phyloP scores from a whole-genome alignment of 2,888 invertebrate genomes.

The Eristalis intricaria region DNA sequence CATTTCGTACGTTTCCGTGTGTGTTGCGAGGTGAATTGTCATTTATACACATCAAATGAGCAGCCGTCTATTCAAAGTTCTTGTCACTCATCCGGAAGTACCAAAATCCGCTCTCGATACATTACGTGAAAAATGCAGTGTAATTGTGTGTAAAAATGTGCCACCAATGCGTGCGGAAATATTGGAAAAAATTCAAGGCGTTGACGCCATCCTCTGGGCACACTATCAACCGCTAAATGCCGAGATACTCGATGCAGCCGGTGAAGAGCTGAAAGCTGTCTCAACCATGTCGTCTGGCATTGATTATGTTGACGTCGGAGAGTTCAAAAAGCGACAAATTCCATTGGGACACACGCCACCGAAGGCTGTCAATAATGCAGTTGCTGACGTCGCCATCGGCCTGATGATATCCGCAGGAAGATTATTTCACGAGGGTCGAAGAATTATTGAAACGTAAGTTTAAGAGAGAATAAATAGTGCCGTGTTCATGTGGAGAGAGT shows the following conservation, averaged over 20 bases:
- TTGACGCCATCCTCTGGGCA: conserved; percentile 80
- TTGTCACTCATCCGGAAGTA: conserved; percentile 87
- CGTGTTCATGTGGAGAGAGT: conserved; percentile 17
- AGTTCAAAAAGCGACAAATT: conserved; percentile 87
- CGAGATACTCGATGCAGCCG: conserved; percentile 79
- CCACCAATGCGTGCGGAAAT: conserved; percentile 78
- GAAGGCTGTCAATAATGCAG: conserved; percentile 87
- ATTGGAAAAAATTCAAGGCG: conserved; percentile 77
- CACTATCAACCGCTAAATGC: conserved; percentile 78
- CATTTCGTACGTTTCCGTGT: conserved; percentile 16
- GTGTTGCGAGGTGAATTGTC: conserved; percentile 11
- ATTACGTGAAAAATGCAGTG: conserved; percentile 82
- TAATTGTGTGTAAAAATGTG: conserved; percentile 77
- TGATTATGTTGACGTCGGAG: conserved; percentile 90
- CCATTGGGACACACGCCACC: conserved; percentile 91
- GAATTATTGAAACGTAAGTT: conserved; percentile 83
- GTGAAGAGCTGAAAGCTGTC: conserved; percentile 87
- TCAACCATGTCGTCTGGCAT: conserved; percentile 93
- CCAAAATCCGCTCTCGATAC: conserved; percentile 85
- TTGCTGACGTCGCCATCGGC: conserved; percentile 92
- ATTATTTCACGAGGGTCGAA: conserved; percentile 88
- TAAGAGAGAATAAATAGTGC: conserved; percentile 49
- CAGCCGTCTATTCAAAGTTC: conserved; percentile 81
- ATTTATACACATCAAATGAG: conserved; percentile 47
- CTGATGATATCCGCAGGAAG: conserved; percentile 89